phyloP scores from a whole-genome alignment of 2,888 invertebrate species.

The Dolomedes plantarius region DNA sequence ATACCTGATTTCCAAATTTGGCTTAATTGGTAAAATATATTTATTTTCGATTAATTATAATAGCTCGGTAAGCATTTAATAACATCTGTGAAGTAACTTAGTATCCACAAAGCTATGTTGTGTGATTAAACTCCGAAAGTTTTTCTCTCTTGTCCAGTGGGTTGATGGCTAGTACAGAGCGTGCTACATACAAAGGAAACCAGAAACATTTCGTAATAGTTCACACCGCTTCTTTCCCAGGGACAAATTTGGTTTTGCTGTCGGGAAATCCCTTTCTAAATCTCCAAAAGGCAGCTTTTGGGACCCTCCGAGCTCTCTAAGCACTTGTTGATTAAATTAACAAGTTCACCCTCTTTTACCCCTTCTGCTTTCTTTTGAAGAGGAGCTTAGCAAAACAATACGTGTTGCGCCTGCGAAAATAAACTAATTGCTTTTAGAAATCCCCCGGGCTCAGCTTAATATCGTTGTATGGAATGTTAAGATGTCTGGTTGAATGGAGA shows the following conservation, averaged over 20 bases:
- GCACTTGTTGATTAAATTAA: slow-evolving; percentile 18
- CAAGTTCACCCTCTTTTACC: not conserved
- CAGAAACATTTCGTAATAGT: no score
- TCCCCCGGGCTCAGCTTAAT: not conserved
- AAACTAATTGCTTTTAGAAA: slow-evolving; percentile 10
- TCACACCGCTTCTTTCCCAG: no score
- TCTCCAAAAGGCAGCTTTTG: not conserved
- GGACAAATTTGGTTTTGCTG: not conserved
- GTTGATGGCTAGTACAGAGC: no score
- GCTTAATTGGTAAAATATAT: no score
- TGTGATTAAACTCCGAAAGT: no score
- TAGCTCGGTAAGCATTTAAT: no score
- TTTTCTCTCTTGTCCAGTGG: no score
- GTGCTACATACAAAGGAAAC: no score
- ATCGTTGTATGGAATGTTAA: not conserved
- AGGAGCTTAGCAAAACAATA: not conserved
- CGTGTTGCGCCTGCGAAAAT: not conserved
- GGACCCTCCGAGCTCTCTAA: not conserved
- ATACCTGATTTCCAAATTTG: no score
- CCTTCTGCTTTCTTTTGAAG: not conserved
- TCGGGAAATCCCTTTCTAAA: not conserved
- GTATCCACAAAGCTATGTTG: no score
- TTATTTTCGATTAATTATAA: no score
- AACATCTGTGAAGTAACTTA: no score
- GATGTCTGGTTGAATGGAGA: not conserved